Evolutionary conservation across 2,113 vertebrate genomes (phyloP), one percentile per base, ranked within the genome.

Genomic region (Rafetus swinhoei): DNA sequence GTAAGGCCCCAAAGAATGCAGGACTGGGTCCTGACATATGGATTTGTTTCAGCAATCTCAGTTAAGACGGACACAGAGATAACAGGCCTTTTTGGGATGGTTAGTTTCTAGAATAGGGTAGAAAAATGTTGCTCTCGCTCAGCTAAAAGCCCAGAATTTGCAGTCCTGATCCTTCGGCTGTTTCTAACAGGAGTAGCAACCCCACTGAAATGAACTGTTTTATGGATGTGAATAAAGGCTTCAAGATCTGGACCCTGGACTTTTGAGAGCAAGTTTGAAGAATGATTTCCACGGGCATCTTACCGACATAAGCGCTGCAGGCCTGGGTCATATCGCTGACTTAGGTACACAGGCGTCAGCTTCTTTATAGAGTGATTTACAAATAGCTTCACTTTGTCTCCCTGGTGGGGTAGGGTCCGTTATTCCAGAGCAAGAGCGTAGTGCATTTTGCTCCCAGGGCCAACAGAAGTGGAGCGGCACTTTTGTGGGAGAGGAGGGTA

Each of bases 11-110:
- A 60, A 97, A 89, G 96, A 97, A 97, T 94, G 93, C 3, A 88
- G 92, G 96, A 60, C 92, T 59, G 92, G 96, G 93, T 93, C 96
- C 91, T 3, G 35, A 6, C 95, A 94, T 82, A 93, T 93, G 96
- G 97, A 94, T 90, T 72, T 94, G 95, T 87, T 97, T 96, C 96
- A 95, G 95, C 86, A 60, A 97, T 39, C 93, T 81, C 82, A 88
- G 45, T 56, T 95, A 72, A 92, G 93, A 32, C 94, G 93, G 27
- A 24, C 59, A 56, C 5, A 91, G 94, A 95, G 91, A 95, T 95
- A 97, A 96, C 91, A 16, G 2, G 91, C 90, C 91, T 96, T 84
- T 95, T 95, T 90, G 94, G 90, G 96, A 95, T 94, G 92, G 91
- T 96, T 86, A 74, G 79, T 79, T 90, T 96, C 95, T 81, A 90